Evolutionary conservation across 2,113 vertebrate genomes (phyloP), one percentile per base, ranked within the genome.

Genomic region (Delphinapterus leucas): DNA sequence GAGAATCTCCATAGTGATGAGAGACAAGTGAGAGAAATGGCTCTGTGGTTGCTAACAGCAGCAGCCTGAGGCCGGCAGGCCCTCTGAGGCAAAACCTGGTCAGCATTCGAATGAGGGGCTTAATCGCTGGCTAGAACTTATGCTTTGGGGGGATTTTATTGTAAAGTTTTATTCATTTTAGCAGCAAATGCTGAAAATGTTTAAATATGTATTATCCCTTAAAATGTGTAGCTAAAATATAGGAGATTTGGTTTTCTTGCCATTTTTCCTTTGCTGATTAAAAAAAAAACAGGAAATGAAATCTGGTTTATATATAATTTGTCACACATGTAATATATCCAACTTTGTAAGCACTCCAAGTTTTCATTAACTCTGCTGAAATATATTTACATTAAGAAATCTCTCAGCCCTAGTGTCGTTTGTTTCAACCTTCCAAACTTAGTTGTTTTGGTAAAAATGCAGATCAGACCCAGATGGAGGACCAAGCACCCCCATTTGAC

Each of bases 261-360:
- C 95, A 93, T 95, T 96, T 98, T 96, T 97, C 84, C 49, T 96
- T 95, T 97, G 90, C 98, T 96, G 94, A 95, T 97, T 94, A 76
- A 97, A 98, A 96, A 68, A 98, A 94, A 94, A 96, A 91, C 86
- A 97, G 96, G 97, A 98, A 98, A 96, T 95, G 95, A 97, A 98
- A 97, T 98, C 96, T 97, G 97, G 97, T 97, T 98, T 98, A 98
- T 97, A 98, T 98, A 97, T 98, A 98, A 98, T 97, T 97, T 97
- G 97, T 98, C 98, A 97, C 98, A 97, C 97, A 97, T 97, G 97
- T 97, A 98, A 96, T 91, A 97, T 86, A 98, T 94, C 98, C 97
- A 98, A 97, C 96, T 97, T 92, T 98, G 98, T 97, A 97, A 98
- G 98, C 83, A 97, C 98, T 97, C 97, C 98, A 98, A 98, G 97